phyloP scores from a whole-genome alignment of 2,113 vertebrate genomes.

The Oceanodroma tethys region DNA sequence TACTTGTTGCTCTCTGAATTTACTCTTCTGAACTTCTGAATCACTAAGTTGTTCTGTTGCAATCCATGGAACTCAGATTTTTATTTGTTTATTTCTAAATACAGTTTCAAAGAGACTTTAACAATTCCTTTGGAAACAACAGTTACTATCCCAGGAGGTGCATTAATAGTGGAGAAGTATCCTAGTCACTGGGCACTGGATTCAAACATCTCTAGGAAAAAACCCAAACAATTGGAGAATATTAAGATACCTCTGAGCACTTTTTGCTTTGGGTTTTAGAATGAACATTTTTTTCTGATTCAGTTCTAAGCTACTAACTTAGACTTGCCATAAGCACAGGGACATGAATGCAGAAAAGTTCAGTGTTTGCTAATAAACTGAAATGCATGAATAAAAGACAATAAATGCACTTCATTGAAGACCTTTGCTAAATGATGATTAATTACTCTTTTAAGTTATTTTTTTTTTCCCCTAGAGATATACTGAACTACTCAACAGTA shows the following conservation, averaged over 20 bases:
- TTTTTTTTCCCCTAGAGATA: constrained; percentile 8
- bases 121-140: background rate
- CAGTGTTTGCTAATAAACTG: background rate
- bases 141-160: background rate
- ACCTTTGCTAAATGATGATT: constrained; percentile 57
- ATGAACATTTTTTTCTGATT: background rate
- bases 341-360: background rate
- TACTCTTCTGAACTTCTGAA: background rate
- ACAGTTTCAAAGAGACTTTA: background rate
- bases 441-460: constrained; percentile 53
- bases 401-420: constrained; percentile 7
- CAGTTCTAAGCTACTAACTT: background rate
- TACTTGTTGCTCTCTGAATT: background rate
- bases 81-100: background rate
- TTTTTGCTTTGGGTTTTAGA: background rate
- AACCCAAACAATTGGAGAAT: background rate
- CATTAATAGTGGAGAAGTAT: background rate
- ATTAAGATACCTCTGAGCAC: background rate
- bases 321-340: background rate
- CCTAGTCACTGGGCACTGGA: background rate
- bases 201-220: background rate
- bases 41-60: background rate
- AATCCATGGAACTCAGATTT: background rate
- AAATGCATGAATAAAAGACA: background rate
- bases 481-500: constrained; percentile 42